Evolutionary conservation across 92 coral and sea anemone genomes (phyloP).

Genomic region (Nematostella vectensis): DNA sequence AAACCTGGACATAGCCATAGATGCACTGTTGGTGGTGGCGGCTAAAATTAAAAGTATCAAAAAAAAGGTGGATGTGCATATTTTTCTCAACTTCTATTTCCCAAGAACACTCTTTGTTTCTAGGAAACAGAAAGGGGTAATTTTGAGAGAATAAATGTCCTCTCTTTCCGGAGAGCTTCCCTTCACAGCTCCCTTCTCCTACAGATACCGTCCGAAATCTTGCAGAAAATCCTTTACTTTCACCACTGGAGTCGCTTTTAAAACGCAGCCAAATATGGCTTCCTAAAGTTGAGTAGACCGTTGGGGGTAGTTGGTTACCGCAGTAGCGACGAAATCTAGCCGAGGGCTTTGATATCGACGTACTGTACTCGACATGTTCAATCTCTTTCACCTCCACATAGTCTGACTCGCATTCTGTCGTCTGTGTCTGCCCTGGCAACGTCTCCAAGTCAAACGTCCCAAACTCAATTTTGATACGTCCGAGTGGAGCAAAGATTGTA

Average conservation of each 20-base stretch:
- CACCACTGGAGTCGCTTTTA: constrained; percentile 42
- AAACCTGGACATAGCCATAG: constrained; percentile 59
- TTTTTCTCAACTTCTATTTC: constrained; percentile 67
- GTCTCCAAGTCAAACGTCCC: constrained; percentile 50
- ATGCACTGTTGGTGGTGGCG: constrained; percentile 24
- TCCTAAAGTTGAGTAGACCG: constrained; percentile 67
- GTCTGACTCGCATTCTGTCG: constrained; percentile 62
- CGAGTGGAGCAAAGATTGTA: constrained; percentile 75
- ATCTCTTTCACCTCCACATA: constrained; percentile 72
- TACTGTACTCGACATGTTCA: constrained; percentile 40
- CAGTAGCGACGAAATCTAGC: constrained; percentile 49
- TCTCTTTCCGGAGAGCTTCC: constrained; percentile 19
- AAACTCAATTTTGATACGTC: constrained; percentile 73
- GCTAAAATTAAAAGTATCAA: constrained; percentile 78
- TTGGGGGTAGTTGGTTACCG: constrained; percentile 63
- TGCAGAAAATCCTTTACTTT: constrained; percentile 51
- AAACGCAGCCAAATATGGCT: constrained; percentile 66
- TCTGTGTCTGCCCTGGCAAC: constrained; percentile 19
- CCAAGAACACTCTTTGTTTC: constrained; percentile 69
- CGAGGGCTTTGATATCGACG: constrained; percentile 26
- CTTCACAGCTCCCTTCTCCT: constrained; percentile 73
- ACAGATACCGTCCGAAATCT: constrained; percentile 57
- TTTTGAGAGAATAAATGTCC: constrained; percentile 75
- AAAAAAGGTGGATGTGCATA: constrained; percentile 49
- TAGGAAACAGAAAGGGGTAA: constrained; percentile 73